Evolutionary conservation across 2,797 vertebrate species (phyloP), one percentile per base, ranked within the genome.

Genomic region (Danio aesculapii): DNA sequence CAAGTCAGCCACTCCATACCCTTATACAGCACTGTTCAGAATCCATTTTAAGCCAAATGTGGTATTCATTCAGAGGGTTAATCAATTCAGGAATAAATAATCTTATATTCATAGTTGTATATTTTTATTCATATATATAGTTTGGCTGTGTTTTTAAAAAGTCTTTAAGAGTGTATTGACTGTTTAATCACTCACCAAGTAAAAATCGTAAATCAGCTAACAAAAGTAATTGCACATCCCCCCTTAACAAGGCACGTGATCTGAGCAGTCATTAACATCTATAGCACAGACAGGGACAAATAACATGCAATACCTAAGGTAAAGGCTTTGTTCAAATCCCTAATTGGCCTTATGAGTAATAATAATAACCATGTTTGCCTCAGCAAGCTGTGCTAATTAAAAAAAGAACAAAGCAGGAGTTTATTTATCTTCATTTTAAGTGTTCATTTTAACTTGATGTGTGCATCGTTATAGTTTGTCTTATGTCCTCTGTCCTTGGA

Each of bases 311-410:
- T 21, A 52, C 9, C 39, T 41, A 14, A 12, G 49, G 12, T 64
- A 81, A 74, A 50, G 6, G 13, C 72, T 74, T 73, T 74, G 57
- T 61, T 74, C 13, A 59, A 74, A 39, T 10, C 71, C 14, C 57
- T 74, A 74, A 74, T 49, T 74, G 57, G 44, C 55, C 57, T 74
- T 74, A 47, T 47, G 72, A 74, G 57, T 61, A 74, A 74, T 59
- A 61, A 13, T 74, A 74, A 70, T 70, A 59, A 57, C 6, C 6
- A 61, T 49, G 19, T 74, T 74, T 74, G 13, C 72, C 52, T 58
- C 53, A 58, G 52, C 41, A 58, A 43, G 39, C 41, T 44, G 39
- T 57, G 30, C 69, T 46, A 58, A 50, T 61, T 74, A 74, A 61
- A 53, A 30, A 74, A 74, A n/a, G 19, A 61, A 74, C 19, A 74